Evolutionary conservation across 1,140 invertebrate species (phyloP), one percentile per base, ranked within the genome.

Genomic region (Triops cancriformis): DNA sequence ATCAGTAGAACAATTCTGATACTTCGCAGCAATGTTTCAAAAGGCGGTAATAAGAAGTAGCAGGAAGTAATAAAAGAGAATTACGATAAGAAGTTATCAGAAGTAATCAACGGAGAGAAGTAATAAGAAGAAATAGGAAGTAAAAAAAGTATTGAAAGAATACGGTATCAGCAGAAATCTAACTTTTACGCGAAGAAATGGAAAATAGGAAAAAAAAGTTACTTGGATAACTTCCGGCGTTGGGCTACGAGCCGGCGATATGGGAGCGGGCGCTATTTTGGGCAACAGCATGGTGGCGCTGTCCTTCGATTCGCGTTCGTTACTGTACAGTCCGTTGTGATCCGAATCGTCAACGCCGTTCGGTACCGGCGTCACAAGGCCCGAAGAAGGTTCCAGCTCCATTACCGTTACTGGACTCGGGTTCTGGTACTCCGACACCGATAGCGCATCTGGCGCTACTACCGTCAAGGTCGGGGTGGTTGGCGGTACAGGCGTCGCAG

Each of bases 201-300:
- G 37, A 31, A 45, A 37, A 37, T 4, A 37, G 7, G 7, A 37
- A 37, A 37, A 37, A 76, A 43, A 42, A 74, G 77, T 80, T 81
- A 85, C 84, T 83, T 85, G 84, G 75, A 85, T 85, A 11, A 85
- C 77, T 80, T 85, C 84, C 37, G 85, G 84, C 75, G 82, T 82
- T 9, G 84, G 85, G 72, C 83, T 84, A 27, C 83, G 79, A 72
- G 83, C 80, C 7, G 81, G 82, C 72, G 82, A 80, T 42, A 82
- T 81, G 27, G 81, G 77, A 64, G 79, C 73, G n/a, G 83, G 83
- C 26, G 80, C 79, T 7, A 80, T 78, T 78, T 82, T 80, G 27
- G 78, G 76, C 27, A 82, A 41, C 51, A 72, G 31, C 26, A 74
- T 5, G 31, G 31, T 37, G 37, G 64, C 37, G 18, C 37, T 42